Base-by-base conservation (phyloP, 2,888 invertebrate genomes). In the Acanthosepion esculentum region DNA sequence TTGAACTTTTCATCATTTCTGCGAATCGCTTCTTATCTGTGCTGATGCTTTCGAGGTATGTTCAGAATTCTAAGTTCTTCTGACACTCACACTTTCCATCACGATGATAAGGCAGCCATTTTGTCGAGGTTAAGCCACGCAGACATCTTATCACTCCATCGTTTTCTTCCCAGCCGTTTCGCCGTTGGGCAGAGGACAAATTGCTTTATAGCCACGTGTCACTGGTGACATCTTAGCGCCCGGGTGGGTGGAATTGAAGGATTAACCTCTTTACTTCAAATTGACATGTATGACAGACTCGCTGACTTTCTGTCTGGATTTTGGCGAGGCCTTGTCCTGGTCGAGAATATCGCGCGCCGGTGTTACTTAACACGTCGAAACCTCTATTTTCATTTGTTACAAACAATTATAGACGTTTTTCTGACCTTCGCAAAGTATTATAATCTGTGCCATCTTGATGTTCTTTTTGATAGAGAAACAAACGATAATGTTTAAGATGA, bases 241-340 rank as follows among this genome's bases (percentile, higher is more conserved):
- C n/a, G n/a, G 15, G 78, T n/a, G 12, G 78, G n/a, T 18, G 78
- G 78, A 4, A 12, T 78, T n/a, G 78, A 33, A 15, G 78, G 78
- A 78, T 78, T 78, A 78, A 78, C 78, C 78, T 78, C 78, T 78
- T 78, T 78, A n/a, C 78, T 78, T 78, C 78, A n/a, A n/a, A 78
- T 33, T 78, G 78, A 78, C 78, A 78, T 78, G 78, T 78, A 78
- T 78, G 78, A 78, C 78, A 78, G 78, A 78, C 78, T 10, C 78
- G 78, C 41, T 78, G 78, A 33, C 78, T n/a, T 78, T 78, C 78
- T 78, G 78, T 78, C 78, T 78, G n/a, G 78, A 78, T 78, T 78
- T 78, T n/a, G 78, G 78, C n/a, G n/a, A 78, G 78, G n/a, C n/a
- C 78, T 78, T 8, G 33, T 78, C 33, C 18, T 78, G n/a, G n/a